Base-by-base conservation (phyloP, 2,113 vertebrate genomes). In the rabbit (Oryctolagus cuniculus) region DNA sequence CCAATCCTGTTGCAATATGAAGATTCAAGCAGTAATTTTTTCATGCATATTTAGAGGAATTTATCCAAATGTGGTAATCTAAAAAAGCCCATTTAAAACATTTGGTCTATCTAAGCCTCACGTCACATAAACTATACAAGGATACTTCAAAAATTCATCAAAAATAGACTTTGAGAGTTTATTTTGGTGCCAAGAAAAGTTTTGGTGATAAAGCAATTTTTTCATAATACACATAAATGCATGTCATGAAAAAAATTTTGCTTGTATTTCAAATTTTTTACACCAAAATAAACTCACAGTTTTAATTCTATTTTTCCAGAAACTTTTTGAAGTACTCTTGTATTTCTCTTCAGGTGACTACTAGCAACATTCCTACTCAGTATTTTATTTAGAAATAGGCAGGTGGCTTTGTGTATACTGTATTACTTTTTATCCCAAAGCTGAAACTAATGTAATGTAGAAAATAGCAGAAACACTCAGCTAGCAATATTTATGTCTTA, bases 291-390 rank as follows among this genome's bases (percentile, higher is more conserved):
- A 44, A 44, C 44, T 44, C 44, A 44, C 44, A 44, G 44, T 44
- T 44, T 44, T 44, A 44, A 44, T 44, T 44, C 44, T 44, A 6
- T 44, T 44, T 44, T 44, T 44, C 44, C 44, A 44, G 44, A 44
- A 44, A 44, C 44, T 44, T 44, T 44, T 44, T 44, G 44, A 44
- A 44, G 44, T 44, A 1, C 44, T 44, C 44, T 44, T 44, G 44
- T 34, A 16, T 25, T 51, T 89, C 89, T 82, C 4, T 95, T 96
- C 36, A 87, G 22, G 19, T 78, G 66, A 94, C 27, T 77, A 77
- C 90, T 82, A 90, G 22, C 38, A 91, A 55, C 61, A 70, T 81
- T 49, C 7, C 21, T 64, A 61, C 15, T 77, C 5, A 63, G 0
- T 90, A 5, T 85, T 89, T 95, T 85, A 70, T 89, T 25, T 91